These are phyloP conservation scores for Leptinotarsa tumamoca DNA, from an alignment of 2,888 invertebrate species.

Conservation along the genomic window DNA sequence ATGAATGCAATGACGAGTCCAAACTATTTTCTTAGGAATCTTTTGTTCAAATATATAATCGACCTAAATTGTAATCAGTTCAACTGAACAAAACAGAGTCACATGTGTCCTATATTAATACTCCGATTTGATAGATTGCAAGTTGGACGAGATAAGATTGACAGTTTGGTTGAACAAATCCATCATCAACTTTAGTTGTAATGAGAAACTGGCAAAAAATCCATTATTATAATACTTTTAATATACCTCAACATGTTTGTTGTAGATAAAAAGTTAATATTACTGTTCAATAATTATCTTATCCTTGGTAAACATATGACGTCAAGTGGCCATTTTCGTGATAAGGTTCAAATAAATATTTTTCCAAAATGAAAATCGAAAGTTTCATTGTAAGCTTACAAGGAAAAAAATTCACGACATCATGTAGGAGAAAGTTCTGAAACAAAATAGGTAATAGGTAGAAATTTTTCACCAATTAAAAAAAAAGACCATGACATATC, in stretches of 20 bases:
- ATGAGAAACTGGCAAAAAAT: not conserved
- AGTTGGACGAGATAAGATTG: not conserved
- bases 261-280: constrained; percentile 16
- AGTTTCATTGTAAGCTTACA: too few species aligned
- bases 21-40: too few species aligned
- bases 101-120: not conserved
- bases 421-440: too few species aligned
- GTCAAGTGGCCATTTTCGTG: not conserved
- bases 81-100: not conserved
- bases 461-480: too few species aligned
- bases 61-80: too few species aligned
- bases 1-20: too few species aligned
- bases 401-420: too few species aligned
- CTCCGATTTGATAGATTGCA: not conserved
- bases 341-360: not conserved
- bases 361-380: not conserved
- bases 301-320: constrained; percentile 11
- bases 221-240: not conserved
- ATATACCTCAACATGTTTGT: constrained; percentile 15
- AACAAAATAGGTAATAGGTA: too few species aligned
- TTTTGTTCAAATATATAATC: too few species aligned
- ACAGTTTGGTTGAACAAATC: not conserved
- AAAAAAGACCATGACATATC: too few species aligned
- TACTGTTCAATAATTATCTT: constrained; percentile 1
- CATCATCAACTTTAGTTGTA: not conserved